Base-by-base conservation (phyloP, 2,113 vertebrate species). In the Corydoras sp. region DNA sequence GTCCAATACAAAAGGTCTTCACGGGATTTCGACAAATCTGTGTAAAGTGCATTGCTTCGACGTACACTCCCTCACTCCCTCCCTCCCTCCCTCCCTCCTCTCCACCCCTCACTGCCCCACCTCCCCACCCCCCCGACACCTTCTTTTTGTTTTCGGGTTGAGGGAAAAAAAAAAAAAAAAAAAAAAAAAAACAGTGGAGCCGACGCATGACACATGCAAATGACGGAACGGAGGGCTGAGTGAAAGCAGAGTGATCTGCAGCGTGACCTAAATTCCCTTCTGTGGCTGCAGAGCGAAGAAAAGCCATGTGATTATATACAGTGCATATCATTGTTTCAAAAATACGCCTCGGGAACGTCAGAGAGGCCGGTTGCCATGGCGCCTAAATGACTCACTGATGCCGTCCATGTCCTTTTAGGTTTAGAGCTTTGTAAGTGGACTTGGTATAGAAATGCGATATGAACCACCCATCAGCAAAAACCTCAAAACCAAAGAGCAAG, bases 231-330 rank as follows among this genome's bases (percentile, higher is more conserved):
- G 48, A 65, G 65, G 43, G 35, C 9, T 12, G 70, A 74, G 77
- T 76, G 73, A 73, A 78, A 78, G 76, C 29, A 32, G 43, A 63
- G 60, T 64, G 73, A 58, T 70, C 73, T 79, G 49, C 70, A 72
- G 49, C 63, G 74, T 81, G 80, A 80, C 82, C 82, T 65, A 77
- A 68, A 83, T 86, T 79, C 69, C 0, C 71, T 55, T 81, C 75
- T 10, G 56, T 58, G 24, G 35, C 35, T 43, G 35, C 35, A 70
- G 65, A 62, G 75, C 54, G 51, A 74, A 71, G 73, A 43, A 78
- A 43, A 72, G 65, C 58, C 72, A 72, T 62, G 73, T 58, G 53
- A 68, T 71, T 43, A 43, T 62, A 55, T 13, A 58, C 61, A 55
- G 50, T 24, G 51, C 74, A 71, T 32, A 50, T 60, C 67, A 75